A percentile compares a stretch with the other conserved stretches of the same genome.
Conservation (phyloP, 2,797 vertebrate species). For the Sebastes miniatus region DNA sequence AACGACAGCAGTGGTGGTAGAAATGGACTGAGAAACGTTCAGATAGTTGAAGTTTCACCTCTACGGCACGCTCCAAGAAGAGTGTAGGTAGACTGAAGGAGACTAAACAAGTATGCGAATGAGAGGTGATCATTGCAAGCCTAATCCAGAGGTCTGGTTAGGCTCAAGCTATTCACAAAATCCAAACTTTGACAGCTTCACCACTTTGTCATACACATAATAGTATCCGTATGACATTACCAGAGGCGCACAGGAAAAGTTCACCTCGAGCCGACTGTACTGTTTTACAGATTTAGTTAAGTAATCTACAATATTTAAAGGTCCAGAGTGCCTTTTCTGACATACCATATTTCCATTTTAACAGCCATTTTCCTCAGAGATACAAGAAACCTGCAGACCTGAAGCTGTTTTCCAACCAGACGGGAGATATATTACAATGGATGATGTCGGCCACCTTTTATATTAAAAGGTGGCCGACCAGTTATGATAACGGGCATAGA, state of each 20-base stretch:
- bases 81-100: background rate
- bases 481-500: conserved; percentile 10
- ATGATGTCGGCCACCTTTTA: conserved; percentile 62
- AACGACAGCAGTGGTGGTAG: background rate
- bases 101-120: background rate
- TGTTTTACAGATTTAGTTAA: background rate
- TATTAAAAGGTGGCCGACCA: conserved; percentile 69
- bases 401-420: conserved; percentile 22
- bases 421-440: conserved; percentile 2
- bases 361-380: background rate
- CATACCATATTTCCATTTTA: background rate
- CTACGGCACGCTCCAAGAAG: conserved; percentile 1
- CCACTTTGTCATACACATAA: background rate
- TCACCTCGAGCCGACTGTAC: background rate
- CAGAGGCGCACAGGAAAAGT: background rate
- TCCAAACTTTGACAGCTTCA: conserved; percentile 6
- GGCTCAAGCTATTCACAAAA: background rate
- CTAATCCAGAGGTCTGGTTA: conserved; percentile 84
- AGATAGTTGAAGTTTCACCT: conserved; percentile 7
- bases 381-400: conserved; percentile 8
- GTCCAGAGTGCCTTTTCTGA: background rate
- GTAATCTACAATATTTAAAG: background rate
- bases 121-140: conserved; percentile 88
- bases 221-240: background rate
- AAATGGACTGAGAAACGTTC: conserved; percentile 25